phyloP scores from a whole-genome alignment of 2,797 vertebrate genomes.

The Cossypha dichroa region DNA sequence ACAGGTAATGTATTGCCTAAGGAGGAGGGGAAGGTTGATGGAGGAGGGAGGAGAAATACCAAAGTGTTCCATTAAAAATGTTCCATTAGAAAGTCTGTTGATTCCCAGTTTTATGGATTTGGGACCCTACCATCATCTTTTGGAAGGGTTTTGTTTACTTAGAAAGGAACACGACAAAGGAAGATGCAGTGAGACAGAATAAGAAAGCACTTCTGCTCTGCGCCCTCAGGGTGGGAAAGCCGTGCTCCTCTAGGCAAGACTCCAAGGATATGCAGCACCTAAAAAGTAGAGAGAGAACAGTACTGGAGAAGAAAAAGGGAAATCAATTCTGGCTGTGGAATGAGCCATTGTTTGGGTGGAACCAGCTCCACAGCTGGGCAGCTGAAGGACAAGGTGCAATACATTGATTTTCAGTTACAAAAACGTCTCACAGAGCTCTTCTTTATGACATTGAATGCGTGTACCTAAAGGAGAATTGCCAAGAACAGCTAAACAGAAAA shows the following conservation, averaged over 20 bases:
- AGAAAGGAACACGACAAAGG: neutral
- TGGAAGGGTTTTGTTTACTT: neutral
- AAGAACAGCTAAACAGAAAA: neutral
- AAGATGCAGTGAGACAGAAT: neutral
- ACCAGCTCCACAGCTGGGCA: neutral
- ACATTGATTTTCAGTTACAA: neutral
- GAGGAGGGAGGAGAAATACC: neutral
- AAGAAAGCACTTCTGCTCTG: neutral
- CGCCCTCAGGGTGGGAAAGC: rapidly evolving
- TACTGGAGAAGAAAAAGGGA: neutral
- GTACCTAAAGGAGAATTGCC: neutral
- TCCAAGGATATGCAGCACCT: neutral
- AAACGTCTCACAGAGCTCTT: neutral
- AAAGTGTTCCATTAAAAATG: neutral
- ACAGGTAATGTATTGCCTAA: neutral
- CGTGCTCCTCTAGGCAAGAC: neutral
- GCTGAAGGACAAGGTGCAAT: neutral
- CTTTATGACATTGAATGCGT: neutral
- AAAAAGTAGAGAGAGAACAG: neutral
- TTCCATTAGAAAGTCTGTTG: neutral
- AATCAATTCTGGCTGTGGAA: neutral
- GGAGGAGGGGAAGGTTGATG: neutral
- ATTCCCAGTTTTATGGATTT: neutral
- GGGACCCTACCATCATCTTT: neutral
- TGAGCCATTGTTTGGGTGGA: neutral